Percentiles rank a stretch among this genome's conserved stretches.
These are phyloP conservation scores for Steinernema scapterisci DNA, from an alignment of 2,888 invertebrate genomes.

Conservation along the genomic window DNA sequence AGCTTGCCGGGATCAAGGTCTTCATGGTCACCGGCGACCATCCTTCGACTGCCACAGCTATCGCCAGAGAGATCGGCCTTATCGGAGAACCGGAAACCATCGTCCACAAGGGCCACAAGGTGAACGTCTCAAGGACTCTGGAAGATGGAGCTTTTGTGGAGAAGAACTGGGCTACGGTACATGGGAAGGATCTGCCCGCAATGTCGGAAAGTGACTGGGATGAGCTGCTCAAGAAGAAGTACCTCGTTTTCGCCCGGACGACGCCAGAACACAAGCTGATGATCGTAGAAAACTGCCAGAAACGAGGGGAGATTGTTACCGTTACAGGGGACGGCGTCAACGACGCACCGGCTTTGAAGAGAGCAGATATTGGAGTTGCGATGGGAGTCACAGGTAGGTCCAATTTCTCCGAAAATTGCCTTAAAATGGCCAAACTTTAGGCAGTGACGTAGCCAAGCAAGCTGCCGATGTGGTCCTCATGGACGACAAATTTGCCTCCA, in stretches of 20 bases:
- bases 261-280: slow-evolving; percentile 51
- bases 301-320: slow-evolving; percentile 48
- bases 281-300: slow-evolving; percentile 48
- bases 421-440: too few relatives aligned
- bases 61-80: slow-evolving; percentile 36
- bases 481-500: slow-evolving; percentile 56
- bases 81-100: slow-evolving; percentile 34
- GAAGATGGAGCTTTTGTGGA: background rate
- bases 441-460: slow-evolving; percentile 57
- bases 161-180: slow-evolving; percentile 46
- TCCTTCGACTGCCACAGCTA: slow-evolving; percentile 39
- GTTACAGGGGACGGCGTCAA: slow-evolving; percentile 53
- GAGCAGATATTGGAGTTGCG: slow-evolving; percentile 49
- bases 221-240: slow-evolving; percentile 28
- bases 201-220: slow-evolving; percentile 36
- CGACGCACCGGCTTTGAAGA: slow-evolving; percentile 50
- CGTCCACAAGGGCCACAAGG: background rate
- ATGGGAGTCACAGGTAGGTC: slow-evolving; percentile 42
- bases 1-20: slow-evolving; percentile 38
- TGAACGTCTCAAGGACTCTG: background rate
- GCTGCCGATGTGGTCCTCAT: slow-evolving; percentile 56
- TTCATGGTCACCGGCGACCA: slow-evolving; percentile 44
- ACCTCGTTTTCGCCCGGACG: slow-evolving; percentile 46
- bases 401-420: too few relatives aligned
- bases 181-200: slow-evolving; percentile 46